phyloP scores from a whole-genome alignment of 2,888 invertebrate species.

The Mythimna impura region DNA sequence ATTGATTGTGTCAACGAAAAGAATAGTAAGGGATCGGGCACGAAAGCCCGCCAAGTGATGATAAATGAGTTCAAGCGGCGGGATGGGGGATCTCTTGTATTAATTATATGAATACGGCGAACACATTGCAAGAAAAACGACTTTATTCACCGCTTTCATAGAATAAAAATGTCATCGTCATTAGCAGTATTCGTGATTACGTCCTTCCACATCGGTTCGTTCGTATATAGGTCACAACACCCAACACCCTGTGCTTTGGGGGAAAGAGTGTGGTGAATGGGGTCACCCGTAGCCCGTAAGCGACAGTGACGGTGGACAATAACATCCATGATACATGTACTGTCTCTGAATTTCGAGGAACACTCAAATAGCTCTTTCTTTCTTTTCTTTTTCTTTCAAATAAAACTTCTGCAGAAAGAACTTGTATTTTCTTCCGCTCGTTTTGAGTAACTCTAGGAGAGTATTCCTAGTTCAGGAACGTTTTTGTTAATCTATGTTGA shows the following conservation, averaged over 20 bases:
- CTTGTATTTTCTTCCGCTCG: not conserved
- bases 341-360: conserved; percentile 42
- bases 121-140: conserved; percentile 7
- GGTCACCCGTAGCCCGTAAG: conserved; percentile 74
- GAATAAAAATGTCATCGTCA: conserved; percentile 34
- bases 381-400: too few relatives aligned
- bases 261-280: conserved; percentile 75
- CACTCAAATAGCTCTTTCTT: too few relatives aligned
- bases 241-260: conserved; percentile 75
- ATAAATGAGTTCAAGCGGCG: conserved; percentile 61
- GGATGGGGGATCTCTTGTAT: conserved; percentile 11
- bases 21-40: conserved; percentile 64
- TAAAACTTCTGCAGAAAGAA: conserved; percentile 13
- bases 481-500: not conserved
- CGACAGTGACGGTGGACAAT: conserved; percentile 70
- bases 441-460: not conserved
- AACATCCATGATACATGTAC: conserved; percentile 52
- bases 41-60: conserved; percentile 51
- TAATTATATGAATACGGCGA: conserved; percentile 19
- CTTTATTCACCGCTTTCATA: conserved; percentile 30
- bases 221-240: conserved; percentile 81
- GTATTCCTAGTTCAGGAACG: not conserved
- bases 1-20: conserved; percentile 72
- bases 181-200: conserved; percentile 51
- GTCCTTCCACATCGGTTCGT: conserved; percentile 62